These are phyloP conservation scores for Macrobrachium rosenbergii DNA, from an alignment of 1,140 invertebrate species.

Conservation along the genomic window DNA sequence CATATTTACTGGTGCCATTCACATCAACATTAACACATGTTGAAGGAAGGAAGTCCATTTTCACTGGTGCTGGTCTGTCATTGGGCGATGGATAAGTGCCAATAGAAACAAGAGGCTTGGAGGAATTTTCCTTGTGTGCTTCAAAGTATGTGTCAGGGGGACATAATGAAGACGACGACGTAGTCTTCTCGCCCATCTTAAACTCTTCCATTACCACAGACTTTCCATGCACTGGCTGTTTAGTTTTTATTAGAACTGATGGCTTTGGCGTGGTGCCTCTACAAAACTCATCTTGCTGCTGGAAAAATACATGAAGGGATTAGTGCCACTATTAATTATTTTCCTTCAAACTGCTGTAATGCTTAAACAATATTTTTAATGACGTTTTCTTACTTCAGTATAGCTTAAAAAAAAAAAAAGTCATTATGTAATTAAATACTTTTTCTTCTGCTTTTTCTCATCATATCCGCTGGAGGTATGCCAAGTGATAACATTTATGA, in stretches of 20 bases:
- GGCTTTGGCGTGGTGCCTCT: conserved; percentile 23
- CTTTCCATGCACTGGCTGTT: not conserved
- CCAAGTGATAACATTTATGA: too few relatives aligned
- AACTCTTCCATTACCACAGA: conserved; percentile 33
- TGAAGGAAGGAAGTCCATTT: conserved; percentile 43
- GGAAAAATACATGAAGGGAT: too few relatives aligned
- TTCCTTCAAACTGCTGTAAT: too few relatives aligned
- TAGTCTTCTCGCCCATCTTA: conserved; percentile 14
- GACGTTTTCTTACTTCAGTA: too few relatives aligned
- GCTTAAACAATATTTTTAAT: too few relatives aligned
- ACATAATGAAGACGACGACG: not conserved
- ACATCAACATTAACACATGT: conserved; percentile 20
- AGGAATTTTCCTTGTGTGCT: not conserved
- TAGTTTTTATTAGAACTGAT: conserved; percentile 28
- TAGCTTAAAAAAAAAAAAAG: too few relatives aligned
- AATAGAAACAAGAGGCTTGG: conserved; percentile 48
- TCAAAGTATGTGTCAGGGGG: conserved; percentile 36
- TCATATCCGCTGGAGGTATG: too few relatives aligned
- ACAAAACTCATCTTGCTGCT: conserved; percentile 41
- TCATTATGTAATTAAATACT: too few relatives aligned
- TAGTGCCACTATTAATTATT: too few relatives aligned
- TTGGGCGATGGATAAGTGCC: conserved; percentile 44
- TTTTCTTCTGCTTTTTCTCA: too few relatives aligned
- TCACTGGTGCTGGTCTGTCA: conserved; percentile 43
- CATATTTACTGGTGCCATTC: conserved; percentile 26